These are phyloP conservation scores for Heteronetta atricapilla DNA, from an alignment of 2,113 vertebrate genomes.

Conservation along the genomic window DNA sequence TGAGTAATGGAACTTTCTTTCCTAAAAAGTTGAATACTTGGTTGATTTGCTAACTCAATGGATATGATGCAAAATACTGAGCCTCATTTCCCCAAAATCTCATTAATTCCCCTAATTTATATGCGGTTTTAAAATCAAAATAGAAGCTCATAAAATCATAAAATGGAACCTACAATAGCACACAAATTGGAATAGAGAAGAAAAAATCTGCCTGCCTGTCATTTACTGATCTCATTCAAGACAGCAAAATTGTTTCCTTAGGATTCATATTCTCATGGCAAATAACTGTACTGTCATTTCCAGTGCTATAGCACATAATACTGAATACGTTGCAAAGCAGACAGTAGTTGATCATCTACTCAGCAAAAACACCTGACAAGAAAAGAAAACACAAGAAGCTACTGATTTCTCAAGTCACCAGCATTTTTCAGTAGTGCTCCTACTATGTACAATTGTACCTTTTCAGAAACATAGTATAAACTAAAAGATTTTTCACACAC, in stretches of 20 bases:
- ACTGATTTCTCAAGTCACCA: not conserved
- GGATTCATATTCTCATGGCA: slow-evolving; percentile 11
- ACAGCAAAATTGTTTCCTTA: not conserved
- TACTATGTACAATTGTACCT: not conserved
- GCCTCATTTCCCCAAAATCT: not conserved
- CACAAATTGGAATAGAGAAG: not conserved
- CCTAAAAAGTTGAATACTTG: not conserved
- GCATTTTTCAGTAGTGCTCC: not conserved
- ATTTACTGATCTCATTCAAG: not conserved
- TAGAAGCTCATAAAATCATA: not conserved
- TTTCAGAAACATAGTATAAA: not conserved
- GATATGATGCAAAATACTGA: rapidly evolving
- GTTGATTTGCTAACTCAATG: not conserved
- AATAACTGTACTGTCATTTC: not conserved
- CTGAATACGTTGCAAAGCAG: not conserved
- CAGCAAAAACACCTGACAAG: not conserved
- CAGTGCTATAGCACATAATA: not conserved
- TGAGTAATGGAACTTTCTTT: not conserved
- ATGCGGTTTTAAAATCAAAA: not conserved
- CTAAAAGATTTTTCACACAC: not conserved
- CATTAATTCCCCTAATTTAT: not conserved
- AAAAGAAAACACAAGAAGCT: not conserved
- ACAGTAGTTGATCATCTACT: not conserved
- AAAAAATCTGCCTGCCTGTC: not conserved
- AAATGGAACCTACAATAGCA: not conserved